Percentiles rank a stretch among this genome's conserved stretches.
Evolutionary conservation across 2,113 vertebrate species (phyloP).

Genomic region (Notechis scutatus): DNA sequence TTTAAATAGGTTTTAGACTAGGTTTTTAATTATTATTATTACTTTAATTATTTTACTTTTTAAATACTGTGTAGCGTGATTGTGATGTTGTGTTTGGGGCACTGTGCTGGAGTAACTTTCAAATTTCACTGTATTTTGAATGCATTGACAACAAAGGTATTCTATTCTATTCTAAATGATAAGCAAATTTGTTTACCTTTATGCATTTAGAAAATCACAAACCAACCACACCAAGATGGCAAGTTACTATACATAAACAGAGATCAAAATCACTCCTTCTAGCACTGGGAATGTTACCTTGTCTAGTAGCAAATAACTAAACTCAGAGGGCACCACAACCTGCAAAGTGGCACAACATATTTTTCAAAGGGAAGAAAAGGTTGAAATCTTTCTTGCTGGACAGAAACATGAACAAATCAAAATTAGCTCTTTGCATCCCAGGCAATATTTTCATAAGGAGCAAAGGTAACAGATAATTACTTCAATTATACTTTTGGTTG

Average conservation of each 20-base stretch:
- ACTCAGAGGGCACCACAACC: neutral
- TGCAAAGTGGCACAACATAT: neutral
- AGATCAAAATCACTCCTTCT: neutral
- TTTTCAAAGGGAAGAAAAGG: neutral
- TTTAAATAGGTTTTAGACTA: too few species aligned
- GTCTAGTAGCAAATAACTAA: neutral
- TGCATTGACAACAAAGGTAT: too few species aligned
- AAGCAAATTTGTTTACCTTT: too few species aligned
- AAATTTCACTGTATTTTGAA: too few species aligned
- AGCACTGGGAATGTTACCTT: neutral
- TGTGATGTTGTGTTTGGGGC: too few species aligned
- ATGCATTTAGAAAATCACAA: neutral
- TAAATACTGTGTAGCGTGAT: too few species aligned
- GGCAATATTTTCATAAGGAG: slow-evolving; percentile 45
- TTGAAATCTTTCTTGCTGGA: neutral
- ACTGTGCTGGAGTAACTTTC: too few species aligned
- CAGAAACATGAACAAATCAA: neutral
- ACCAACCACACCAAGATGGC: neutral
- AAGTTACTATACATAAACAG: neutral
- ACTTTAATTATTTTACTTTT: too few species aligned
- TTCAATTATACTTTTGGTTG: slow-evolving; percentile 53
- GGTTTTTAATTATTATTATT: too few species aligned
- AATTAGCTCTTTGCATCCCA: neutral
- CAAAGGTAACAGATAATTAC: slow-evolving; percentile 51
- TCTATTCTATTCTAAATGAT: too few species aligned